Base-by-base conservation (phyloP, 2,797 vertebrate genomes). In the Rallus crepitans region DNA sequence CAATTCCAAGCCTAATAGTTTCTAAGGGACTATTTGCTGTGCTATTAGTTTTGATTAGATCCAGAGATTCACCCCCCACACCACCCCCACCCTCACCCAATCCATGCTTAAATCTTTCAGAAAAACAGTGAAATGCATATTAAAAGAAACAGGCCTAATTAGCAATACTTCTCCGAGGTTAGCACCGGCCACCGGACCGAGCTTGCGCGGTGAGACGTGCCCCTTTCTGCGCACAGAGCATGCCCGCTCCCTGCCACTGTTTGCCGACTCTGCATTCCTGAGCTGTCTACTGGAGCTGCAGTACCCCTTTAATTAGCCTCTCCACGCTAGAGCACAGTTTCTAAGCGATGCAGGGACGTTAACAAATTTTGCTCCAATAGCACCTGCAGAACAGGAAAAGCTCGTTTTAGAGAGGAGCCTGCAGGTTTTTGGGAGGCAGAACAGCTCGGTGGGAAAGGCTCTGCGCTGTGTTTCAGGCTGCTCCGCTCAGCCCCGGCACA, bases 41-140 rank as follows among this genome's bases (percentile, higher is more conserved):
- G 82, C 79, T 93, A 78, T 96, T 93, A 94, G 71, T 70, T 94
- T 96, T 96, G 71, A 97, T 96, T 93, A 92, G 88, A 80, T 96
- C 81, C 87, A 95, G 82, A 90, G 81, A 83, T 83, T 91, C 33
- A 86, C 80, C 85, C 69, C 35, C 21, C 45, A 47, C 19, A 18
- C 45, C 42, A 47, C 19, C 19, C 45, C 42, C 37, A 37, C 37
- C 10, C 37, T 18, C 42, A 45, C 7, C 24, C 15, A 16, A 66
- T 71, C 25, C 68, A 73, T 3, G 30, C 37, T 73, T 85, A 84
- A 88, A 82, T 73, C 45, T 90, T 96, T 50, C 89, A 83, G 35
- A 80, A 94, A 94, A 90, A 69, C 8, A 63, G 48, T 47, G 63
- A 89, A 84, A 80, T 73, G 1, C 39, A 45, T 66, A 70, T 79